A percentile compares a stretch with the other conserved stretches of the same genome.
phyloP scores from a whole-genome alignment of 2,797 vertebrate genomes.

The Chelonia mydas region DNA sequence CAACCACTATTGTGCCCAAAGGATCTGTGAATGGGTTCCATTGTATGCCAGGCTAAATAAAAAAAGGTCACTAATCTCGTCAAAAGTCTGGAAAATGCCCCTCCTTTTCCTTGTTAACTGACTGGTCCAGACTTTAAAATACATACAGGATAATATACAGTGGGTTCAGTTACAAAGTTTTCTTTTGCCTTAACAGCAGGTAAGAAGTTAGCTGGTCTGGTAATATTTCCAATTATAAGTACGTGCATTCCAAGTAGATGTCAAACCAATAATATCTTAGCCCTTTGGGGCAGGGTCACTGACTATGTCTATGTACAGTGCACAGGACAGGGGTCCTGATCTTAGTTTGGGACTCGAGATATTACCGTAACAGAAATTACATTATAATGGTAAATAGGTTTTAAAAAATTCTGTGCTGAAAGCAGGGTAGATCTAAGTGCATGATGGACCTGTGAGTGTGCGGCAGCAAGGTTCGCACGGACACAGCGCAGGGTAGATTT shows the following conservation, averaged over 20 bases:
- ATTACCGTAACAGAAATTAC: background rate
- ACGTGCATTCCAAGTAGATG: too few relatives aligned
- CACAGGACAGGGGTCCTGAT: background rate
- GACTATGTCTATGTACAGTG: background rate
- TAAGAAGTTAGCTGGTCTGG: background rate
- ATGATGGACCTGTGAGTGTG: too few relatives aligned
- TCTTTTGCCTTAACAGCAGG: too few relatives aligned
- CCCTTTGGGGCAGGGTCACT: background rate
- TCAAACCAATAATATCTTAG: too few relatives aligned
- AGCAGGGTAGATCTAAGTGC: too few relatives aligned
- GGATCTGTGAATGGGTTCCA: background rate
- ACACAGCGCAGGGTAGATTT: too few relatives aligned
- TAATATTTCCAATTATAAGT: background rate
- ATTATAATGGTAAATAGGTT: background rate
- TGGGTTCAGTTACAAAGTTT: background rate
- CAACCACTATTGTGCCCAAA: accelerated
- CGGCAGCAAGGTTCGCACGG: too few relatives aligned
- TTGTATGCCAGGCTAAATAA: accelerated
- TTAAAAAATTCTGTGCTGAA: background rate
- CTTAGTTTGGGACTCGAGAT: background rate
- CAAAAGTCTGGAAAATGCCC: background rate
- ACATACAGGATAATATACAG: background rate
- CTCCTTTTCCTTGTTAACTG: background rate
- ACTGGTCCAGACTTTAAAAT: background rate
- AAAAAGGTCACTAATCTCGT: accelerated